Evolutionary conservation across 2,888 invertebrate species (phyloP), one percentile per base, ranked within the genome.

Genomic region (Cecidostiba fungosa): DNA sequence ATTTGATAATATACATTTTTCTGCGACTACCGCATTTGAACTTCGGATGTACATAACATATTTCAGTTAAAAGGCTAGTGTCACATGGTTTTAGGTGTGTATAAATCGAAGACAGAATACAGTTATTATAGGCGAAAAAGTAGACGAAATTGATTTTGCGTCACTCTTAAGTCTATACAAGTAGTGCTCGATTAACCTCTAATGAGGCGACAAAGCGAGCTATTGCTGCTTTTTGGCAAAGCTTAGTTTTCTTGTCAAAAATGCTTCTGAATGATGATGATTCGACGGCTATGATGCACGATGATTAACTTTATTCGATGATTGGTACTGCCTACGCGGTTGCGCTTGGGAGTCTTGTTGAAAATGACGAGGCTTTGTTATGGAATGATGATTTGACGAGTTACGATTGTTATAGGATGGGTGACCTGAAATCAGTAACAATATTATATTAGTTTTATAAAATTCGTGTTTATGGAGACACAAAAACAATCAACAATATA

Each of bases 331-430:
- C 79, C 91, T 91, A 90, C 91, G 91, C 90, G 90, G 91, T 90
- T 89, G 90, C 89, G 88, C 84, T 82, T 87, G 85, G 82, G 84
- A 74, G 81, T 89, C 89, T 89, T 89, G 90, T 88, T 89, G 91
- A 90, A 88, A 88, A 89, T 90, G 89, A 88, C 90, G 92, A 77
- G 86, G 72, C 81, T 86, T 86, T 79, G 85, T 92, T 90, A 91
- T 93, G 93, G 93, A 93, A 93, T 93, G 93, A 92, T 92, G 91
- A 93, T 91, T 91, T 89, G 91, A 92, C 91, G 91, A 91, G 90
- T 92, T 92, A 91, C 92, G 92, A 91, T 89, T 90, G 88, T 89
- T 90, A 89, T 90, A 88, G 90, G 91, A 89, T 90, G 89, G 90
- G 90, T 91, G 89, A 92, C 92, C 93, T 93, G 90, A 77, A 92